Conservation (phyloP, 2,888 invertebrate genomes). For the Aspidiotus rigidus region DNA sequence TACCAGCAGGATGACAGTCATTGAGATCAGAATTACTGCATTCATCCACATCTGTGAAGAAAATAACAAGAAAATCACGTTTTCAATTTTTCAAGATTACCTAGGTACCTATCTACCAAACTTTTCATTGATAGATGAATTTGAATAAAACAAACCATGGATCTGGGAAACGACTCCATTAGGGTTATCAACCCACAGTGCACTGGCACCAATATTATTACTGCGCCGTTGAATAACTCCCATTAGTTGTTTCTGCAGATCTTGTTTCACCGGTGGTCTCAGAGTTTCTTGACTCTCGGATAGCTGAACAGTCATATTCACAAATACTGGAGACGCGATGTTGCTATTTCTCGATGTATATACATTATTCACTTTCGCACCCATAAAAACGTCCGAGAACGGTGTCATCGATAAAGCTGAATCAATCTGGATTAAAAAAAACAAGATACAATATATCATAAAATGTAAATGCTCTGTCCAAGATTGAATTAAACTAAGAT, state of each 20-base stretch:
- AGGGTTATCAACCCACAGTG: constrained; percentile 72
- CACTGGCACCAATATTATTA: constrained; percentile 81
- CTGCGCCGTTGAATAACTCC: constrained; percentile 72
- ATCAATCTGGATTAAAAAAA: constrained; percentile 57
- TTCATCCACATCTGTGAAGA: constrained; percentile 65
- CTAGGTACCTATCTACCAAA: no score
- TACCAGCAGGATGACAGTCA: constrained; percentile 71
- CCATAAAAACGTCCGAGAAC: constrained; percentile 76
- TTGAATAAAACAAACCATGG: constrained; percentile 47
- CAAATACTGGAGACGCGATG: constrained; percentile 54
- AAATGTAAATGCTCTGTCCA: no score
- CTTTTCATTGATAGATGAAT: constrained; percentile 1
- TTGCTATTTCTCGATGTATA: constrained; percentile 48
- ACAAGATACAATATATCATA: no score
- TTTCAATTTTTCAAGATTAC: no score
- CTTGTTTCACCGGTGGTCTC: constrained; percentile 51
- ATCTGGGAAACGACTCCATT: constrained; percentile 68
- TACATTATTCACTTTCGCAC: constrained; percentile 67
- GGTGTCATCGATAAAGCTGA: constrained; percentile 89
- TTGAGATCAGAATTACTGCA: constrained; percentile 71
- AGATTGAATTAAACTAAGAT: no score
- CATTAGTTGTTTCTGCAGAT: constrained; percentile 72
- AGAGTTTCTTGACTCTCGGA: constrained; percentile 59
- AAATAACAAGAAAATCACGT: no score
- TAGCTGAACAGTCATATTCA: constrained; percentile 73